Base-by-base conservation (phyloP, 2,888 invertebrate species). In the Pollenia griseotomentosa region DNA sequence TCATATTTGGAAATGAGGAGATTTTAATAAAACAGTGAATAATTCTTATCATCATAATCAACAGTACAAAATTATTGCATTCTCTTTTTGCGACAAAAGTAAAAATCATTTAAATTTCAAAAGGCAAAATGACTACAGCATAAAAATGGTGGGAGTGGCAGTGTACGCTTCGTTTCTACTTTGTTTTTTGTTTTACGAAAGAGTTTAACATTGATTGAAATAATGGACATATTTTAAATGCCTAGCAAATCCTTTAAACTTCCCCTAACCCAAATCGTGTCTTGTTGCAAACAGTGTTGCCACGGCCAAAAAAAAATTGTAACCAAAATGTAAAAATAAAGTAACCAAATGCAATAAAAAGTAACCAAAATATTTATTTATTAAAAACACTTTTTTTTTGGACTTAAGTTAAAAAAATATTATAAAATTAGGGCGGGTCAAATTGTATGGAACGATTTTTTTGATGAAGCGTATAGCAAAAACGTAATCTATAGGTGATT, bases 181-280 rank as follows among this genome's bases (percentile, higher is more conserved):
- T 33, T 55, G 5, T 33, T 66, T 66, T 53, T 53, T 23, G 19
- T 53, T 53, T 11, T 40, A 12, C n/a, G 16, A 33, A 53, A 70
- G 70, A 16, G n/a, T 59, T 79, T 61, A 79, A 42, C 33, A 42
- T 79, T 70, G 70, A 70, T 61, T 70, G 51, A 23, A 70, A 79
- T 48, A 68, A 61, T 19, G 70, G 19, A n/a, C 70, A 79, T 16
- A 79, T 51, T 70, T 70, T 11, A 53, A 51, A 70, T 59, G 59
- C 2, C 40, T n/a, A 12, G 8, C 59, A 33, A 14, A 33, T 14
- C 23, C 8, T 33, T 40, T 59, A 7, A 11, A 33, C 14, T 40
- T 53, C 10, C 1, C 10, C 9, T 2, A 14, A 23, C 40, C 16
- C 42, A 42, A 6, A 16, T 1, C 5, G 16, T 16, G 3, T 63